Conservation (phyloP, 1,140 invertebrate genomes). For the Trichonephila inaurata region DNA sequence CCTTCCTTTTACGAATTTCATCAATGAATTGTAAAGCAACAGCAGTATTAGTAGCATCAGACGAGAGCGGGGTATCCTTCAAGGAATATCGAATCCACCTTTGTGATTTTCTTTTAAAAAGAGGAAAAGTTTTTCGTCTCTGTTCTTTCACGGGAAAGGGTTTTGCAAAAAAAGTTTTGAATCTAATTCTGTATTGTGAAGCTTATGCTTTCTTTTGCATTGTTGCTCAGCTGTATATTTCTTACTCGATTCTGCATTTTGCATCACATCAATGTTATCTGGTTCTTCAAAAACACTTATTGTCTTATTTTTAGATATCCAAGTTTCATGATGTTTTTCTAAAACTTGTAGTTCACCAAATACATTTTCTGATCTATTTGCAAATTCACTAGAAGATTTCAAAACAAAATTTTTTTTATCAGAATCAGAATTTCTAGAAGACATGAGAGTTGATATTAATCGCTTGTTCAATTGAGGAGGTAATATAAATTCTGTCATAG, state of each 20-base stretch:
- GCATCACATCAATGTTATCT: background rate
- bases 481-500: background rate
- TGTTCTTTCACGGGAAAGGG: background rate
- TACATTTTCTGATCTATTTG: constrained; percentile 38
- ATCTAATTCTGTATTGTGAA: too few relatives aligned
- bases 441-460: constrained; percentile 42
- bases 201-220: background rate
- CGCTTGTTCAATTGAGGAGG: constrained; percentile 23
- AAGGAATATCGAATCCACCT: constrained; percentile 69
- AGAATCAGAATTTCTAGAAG: background rate
- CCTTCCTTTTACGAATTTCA: background rate
- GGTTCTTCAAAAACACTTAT: background rate
- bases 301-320: constrained; percentile 58
- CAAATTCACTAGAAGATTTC: constrained; percentile 46
- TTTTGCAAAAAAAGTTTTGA: constrained; percentile 33
- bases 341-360: constrained; percentile 31
- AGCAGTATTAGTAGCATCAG: constrained; percentile 51
- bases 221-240: background rate
- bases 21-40: constrained; percentile 55
- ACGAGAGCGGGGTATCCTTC: constrained; percentile 49
- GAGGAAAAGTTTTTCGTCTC: background rate
- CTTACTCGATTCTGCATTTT: background rate
- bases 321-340: constrained; percentile 53
- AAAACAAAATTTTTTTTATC: constrained; percentile 30
- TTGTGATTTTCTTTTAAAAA: background rate